Evolutionary conservation across 2,797 vertebrate species (phyloP).

Genomic region (Rhabdophis nuchalis): DNA sequence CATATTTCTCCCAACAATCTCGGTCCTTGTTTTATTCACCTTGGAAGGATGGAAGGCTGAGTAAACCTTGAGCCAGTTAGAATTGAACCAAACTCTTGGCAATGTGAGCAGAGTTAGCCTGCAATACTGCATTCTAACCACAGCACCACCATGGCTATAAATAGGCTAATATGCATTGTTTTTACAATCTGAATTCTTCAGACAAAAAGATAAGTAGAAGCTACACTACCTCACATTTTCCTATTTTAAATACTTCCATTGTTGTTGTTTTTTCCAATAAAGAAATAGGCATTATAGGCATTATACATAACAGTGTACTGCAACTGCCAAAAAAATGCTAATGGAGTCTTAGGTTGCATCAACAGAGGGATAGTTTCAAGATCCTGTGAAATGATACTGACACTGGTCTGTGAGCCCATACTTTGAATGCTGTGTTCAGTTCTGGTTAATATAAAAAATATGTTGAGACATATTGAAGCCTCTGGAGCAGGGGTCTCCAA

Average conservation of each 20-base stretch:
- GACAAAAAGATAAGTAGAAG: not conserved
- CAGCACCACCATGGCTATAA: not conserved
- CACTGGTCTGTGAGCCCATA: not conserved
- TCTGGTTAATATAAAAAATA: not conserved
- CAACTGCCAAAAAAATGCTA: not conserved
- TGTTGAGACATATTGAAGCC: too few relatives aligned
- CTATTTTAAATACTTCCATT: not conserved
- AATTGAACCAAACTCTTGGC: not conserved
- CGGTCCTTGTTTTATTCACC: not conserved
- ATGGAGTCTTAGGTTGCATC: not conserved
- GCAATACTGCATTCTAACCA: not conserved
- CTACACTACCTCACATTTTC: not conserved
- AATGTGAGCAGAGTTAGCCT: not conserved
- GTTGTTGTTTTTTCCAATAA: not conserved
- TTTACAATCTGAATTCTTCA: not conserved
- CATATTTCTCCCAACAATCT: not conserved
- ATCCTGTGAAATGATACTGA: not conserved
- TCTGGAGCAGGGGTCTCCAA: too few relatives aligned
- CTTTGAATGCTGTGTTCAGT: not conserved
- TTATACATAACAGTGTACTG: not conserved
- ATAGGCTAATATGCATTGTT: not conserved
- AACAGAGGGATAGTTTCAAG: not conserved
- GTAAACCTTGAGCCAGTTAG: not conserved
- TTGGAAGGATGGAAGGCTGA: not conserved
- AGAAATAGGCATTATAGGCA: not conserved